Base-by-base conservation (phyloP, 2,113 vertebrate genomes). In the Sinocyclocheilus maitianheensis region DNA sequence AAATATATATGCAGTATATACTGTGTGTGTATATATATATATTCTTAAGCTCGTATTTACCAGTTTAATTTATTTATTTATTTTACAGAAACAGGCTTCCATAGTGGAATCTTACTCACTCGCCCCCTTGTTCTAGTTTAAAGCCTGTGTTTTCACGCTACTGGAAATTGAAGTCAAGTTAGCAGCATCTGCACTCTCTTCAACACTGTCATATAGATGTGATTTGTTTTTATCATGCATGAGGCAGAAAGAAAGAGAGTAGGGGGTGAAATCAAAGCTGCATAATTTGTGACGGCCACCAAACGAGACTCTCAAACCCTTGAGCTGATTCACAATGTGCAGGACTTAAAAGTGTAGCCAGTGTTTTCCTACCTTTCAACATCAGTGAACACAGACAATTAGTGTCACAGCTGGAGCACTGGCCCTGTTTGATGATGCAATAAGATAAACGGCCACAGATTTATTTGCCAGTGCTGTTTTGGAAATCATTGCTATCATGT, bases 401-500 rank as follows among this genome's bases (percentile, higher is more conserved):
- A 86, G 77, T 55, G 63, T 74, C 65, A 46, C 65, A 86, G 85
- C 77, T 86, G 85, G 69, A 81, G 77, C 55, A 30, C 24, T 43
- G 58, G 67, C n/a, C 34, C n/a, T n/a, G 48, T 72, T 81, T 74
- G 34, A 86, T 81, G 85, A 81, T 80, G 77, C 81, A 69, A 67
- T 30, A 30, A 13, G 63, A 82, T 82, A 82, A 82, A 53, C 18
- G 79, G 62, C 37, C 62, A 81, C 18, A 46, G 40, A 81, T 67
- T 67, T 81, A 81, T 81, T 81, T 81, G 40, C 43, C 79, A 67
- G 62, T 9, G 79, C 43, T 30, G 60, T 62, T 43, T 30, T 81
- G 24, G n/a, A 43, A 20, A 51, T 67, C 62, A 16, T 9, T 81
- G 79, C 46, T 53, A 71, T 71, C 63, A 53, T 67, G 46, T 71